These are phyloP conservation scores for Okamejei kenojei DNA, from an alignment of 2,797 vertebrate species.

Conservation along the genomic window DNA sequence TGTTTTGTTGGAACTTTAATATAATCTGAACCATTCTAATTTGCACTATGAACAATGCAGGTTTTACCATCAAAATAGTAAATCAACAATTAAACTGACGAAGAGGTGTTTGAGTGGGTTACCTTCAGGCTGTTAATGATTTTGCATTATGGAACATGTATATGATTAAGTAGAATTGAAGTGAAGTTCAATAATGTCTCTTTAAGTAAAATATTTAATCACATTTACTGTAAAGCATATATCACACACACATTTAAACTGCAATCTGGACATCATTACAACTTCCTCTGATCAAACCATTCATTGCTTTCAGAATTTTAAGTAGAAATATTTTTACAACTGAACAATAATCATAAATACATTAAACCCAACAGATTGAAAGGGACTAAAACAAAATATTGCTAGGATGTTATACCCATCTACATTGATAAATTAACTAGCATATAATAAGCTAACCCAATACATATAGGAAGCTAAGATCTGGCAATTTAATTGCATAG, in stretches of 20 bases:
- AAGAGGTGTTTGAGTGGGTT: not conserved
- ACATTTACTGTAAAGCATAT: not conserved
- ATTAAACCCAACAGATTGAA: not conserved
- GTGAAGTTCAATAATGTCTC: constrained; percentile 6
- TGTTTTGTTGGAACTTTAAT: not conserved
- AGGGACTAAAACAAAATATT: not conserved
- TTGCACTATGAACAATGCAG: not conserved
- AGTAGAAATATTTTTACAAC: not conserved
- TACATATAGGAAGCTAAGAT: not conserved
- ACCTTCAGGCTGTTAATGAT: not conserved
- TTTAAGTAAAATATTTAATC: constrained; percentile 9
- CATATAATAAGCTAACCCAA: too few relatives aligned
- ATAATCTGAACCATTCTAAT: not conserved
- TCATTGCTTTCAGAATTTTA: not conserved
- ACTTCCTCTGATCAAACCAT: not conserved
- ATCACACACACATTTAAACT: not conserved
- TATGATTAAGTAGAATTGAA: not conserved
- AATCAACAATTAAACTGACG: not conserved
- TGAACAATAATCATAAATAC: not conserved
- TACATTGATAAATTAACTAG: not conserved
- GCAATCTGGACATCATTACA: not conserved
- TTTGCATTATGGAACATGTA: not conserved
- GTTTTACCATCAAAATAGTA: not conserved
- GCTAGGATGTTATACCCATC: not conserved
- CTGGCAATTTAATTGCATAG: not conserved